phyloP scores from a whole-genome alignment of 2,113 vertebrate genomes.

The Crotalus tigris region DNA sequence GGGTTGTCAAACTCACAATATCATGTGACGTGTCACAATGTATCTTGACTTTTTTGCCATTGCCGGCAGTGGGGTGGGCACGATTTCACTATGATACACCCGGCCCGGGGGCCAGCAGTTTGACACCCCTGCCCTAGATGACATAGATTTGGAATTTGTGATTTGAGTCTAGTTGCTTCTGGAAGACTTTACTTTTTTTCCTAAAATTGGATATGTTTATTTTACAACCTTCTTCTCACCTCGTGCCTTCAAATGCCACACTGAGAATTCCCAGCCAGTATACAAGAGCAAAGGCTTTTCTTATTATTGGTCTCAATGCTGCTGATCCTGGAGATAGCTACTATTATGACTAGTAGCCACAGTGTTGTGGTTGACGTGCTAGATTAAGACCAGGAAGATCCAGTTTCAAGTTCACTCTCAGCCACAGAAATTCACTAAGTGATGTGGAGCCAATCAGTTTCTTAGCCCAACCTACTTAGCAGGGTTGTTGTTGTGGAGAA shows the following conservation, averaged over 20 bases:
- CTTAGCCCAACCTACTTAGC: not conserved
- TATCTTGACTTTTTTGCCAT: too few relatives aligned
- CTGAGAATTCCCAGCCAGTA: not conserved
- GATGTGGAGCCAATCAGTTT: not conserved
- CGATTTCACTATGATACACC: too few relatives aligned
- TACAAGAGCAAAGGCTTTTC: too few relatives aligned
- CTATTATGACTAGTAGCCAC: not conserved
- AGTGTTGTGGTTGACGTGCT: not conserved
- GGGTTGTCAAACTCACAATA: too few relatives aligned
- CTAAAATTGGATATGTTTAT: not conserved
- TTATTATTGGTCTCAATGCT: not conserved
- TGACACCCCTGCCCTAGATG: not conserved
- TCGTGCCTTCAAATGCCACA: not conserved
- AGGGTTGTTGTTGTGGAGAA: not conserved
- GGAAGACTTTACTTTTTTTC: not conserved
- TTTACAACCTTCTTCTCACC: not conserved
- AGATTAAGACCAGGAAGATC: not conserved
- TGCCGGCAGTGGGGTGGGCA: too few relatives aligned
- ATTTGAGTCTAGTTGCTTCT: not conserved
- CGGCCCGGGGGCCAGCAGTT: too few relatives aligned
- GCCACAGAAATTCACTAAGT: not conserved
- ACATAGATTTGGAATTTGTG: not conserved
- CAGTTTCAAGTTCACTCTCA: not conserved
- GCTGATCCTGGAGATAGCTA: not conserved
- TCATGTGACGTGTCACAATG: too few relatives aligned